Evolutionary conservation across 92 coral and sea anemone species (phyloP), one percentile per base, ranked within the genome.

Genomic region (Zoanthus solanderi): DNA sequence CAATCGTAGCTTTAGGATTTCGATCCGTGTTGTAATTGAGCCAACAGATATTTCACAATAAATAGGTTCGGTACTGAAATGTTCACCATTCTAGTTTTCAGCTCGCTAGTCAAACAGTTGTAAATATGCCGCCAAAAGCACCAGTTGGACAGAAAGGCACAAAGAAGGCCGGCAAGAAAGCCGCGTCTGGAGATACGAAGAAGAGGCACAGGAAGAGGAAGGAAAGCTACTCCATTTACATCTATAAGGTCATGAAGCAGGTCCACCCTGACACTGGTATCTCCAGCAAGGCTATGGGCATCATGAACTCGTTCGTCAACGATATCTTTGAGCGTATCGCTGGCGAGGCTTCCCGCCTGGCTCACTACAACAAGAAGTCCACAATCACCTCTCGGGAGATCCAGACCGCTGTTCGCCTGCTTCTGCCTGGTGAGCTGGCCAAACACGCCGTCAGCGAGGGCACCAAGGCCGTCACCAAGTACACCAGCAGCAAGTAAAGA

Each of bases 401-500:
- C 7, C 74, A 69, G 74, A 69, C 74, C 3, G 74, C 74, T 2
- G 16, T 69, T 0, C 74, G 74, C 10, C 74, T 69, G 5, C 74
- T 69, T 69, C 92, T 93, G 16, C 95, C 95, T 78, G 95, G 95
- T 58, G 93, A 93, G 88, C 92, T 93, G 92, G 95, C 95, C 78
- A 93, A 93, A 87, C 96, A 93, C 74, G 74, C 74, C 32, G 74
- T 69, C 32, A 69, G 74, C 46, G 74, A 69, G 74, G 74, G 74
- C 5, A 69, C 74, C 74, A 69, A 69, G 74, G 74, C 74, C 46
- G 74, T 69, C 16, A 69, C 74, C 74, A 69, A 69, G 74, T 94
- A 94, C 92, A 94, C 96, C 84, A 94, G 96, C 96, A 94, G 96
- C 96, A 94, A 94, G 93, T 94, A 94, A 94, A 94, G 87, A 83